Evolutionary conservation across 2,888 invertebrate species (phyloP), one percentile per base, ranked within the genome.

Genomic region (Theretra japonica): DNA sequence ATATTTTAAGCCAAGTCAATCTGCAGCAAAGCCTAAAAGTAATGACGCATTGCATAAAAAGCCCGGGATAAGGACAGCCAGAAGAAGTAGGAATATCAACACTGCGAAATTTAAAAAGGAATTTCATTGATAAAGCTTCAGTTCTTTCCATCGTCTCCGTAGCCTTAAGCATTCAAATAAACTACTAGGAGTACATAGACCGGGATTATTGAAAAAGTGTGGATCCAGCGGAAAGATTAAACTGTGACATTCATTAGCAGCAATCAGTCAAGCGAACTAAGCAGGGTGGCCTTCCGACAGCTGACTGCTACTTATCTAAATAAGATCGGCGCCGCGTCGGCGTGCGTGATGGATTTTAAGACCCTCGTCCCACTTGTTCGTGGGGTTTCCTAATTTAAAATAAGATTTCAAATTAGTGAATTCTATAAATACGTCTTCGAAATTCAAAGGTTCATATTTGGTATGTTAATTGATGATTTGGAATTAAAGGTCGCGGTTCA

Each of bases 341-440:
- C 88, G 85, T 88, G 88, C 91, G 90, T 92, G 92, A 92, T 92
- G 91, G 92, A 92, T 92, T 91, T 88, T 84, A 87, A 88, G 88
- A 89, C 90, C 90, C 88, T 88, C 85, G 86, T 88, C 84, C 83
- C 78, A 80, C 79, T 81, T 75, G 78, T 76, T 76, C 77, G 76
- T 74, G 70, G 72, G 74, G 75, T 69, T 78, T 75, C 78, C 76
- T 82, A 76, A 83, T 76, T 76, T 75, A 74, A 76, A 73, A 74
- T 71, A 62, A 59, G 58, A 68, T 71, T 69, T 68, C 68, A 70
- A 73, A 69, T 69, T 74, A 71, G 70, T 70, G 60, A 70, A 74
- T 74, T 75, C 70, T 69, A 41, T 56, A 65, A 71, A 25, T 71
- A 53, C 33, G 33, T n/a, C 17, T 65, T 17, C 15, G 58, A 25